Base-by-base conservation (phyloP, 1,140 invertebrate species). In the Phthorimaea operculella region DNA sequence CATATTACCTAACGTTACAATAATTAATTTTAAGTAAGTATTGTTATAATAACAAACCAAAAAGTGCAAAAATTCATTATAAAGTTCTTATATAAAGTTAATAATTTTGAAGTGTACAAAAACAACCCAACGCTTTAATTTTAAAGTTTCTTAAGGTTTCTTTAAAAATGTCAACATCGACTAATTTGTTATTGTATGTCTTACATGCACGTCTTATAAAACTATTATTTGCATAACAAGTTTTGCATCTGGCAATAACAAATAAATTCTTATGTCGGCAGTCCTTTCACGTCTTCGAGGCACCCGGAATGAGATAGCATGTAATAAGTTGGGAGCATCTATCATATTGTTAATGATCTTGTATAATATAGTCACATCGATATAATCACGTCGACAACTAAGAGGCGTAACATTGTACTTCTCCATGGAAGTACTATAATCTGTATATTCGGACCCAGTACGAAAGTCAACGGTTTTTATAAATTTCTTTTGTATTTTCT, bases 401-500 rank as follows among this genome's bases (percentile, higher is more conserved):
- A 47, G 16, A 47, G 16, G 12, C 15, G 12, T n/a, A 15, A 47
- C 11, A 14, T 15, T 47, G 5, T 47, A 16, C 11, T 9, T 15
- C 8, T 47, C 15, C 15, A 15, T 14, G 3, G 8, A 15, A 17
- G 8, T 16, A 17, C 8, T 3, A 47, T 47, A 47, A 16, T 47
- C 15, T 5, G 16, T n/a, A 34, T 51, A n/a, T n/a, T 51, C 33
- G 34, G 33, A 12, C 4, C 50, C 21, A 51, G 33, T 34, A 7
- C 50, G 11, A 51, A n/a, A 34, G 18, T 33, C 33, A 34, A 51
- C 5, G 6, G 21, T 18, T 36, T 15, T 51, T 8, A 53, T 17
- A 53, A 53, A 53, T 42, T 44, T 53, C 28, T 53, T 53, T 53
- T 53, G 51, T 5, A 53, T 15, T 21, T 14, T 39, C n/a, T 53